Conservation (phyloP, 2,797 vertebrate genomes). For the Darevskia nairensis region DNA sequence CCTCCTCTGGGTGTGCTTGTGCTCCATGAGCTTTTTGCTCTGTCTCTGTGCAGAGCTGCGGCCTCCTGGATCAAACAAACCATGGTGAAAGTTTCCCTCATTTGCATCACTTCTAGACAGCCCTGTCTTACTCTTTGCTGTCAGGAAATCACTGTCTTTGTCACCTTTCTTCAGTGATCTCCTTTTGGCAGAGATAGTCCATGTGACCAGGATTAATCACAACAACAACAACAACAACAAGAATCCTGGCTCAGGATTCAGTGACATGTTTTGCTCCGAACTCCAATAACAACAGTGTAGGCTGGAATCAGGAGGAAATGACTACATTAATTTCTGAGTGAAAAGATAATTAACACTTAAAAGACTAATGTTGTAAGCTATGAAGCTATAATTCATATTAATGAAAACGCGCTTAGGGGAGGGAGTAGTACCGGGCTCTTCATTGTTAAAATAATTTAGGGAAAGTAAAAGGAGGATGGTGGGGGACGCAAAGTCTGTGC, state of each 20-base stretch:
- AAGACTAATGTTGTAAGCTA: constrained; percentile 76
- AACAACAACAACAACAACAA: constrained; percentile 62
- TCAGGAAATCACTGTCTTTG: constrained; percentile 88
- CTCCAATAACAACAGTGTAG: constrained; percentile 78
- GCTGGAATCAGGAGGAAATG: constrained; percentile 79
- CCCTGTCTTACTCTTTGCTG: constrained; percentile 83
- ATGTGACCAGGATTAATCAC: constrained; percentile 86
- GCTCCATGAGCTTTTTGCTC: constrained; percentile 67
- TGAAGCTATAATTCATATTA: constrained; percentile 80
- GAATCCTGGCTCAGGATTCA: constrained; percentile 79
- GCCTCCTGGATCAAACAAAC: constrained; percentile 83
- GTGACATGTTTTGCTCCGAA: constrained; percentile 82
- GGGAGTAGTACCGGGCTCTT: constrained; percentile 33
- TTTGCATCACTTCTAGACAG: constrained; percentile 88
- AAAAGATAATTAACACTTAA: constrained; percentile 83
- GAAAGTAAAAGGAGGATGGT: constrained; percentile 14
- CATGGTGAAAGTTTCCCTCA: constrained; percentile 84
- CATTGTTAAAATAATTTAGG: constrained; percentile 61
- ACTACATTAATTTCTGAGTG: constrained; percentile 82
- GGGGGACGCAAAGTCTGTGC: constrained; percentile 65
- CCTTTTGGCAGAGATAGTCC: constrained; percentile 84
- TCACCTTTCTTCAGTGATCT: constrained; percentile 86
- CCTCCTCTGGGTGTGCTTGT: constrained; percentile 73
- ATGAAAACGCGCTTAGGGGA: constrained; percentile 70
- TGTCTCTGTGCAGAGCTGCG: constrained; percentile 69